These are phyloP conservation scores for Plotosus lineatus DNA, from an alignment of 2,113 vertebrate species.

Conservation along the genomic window DNA sequence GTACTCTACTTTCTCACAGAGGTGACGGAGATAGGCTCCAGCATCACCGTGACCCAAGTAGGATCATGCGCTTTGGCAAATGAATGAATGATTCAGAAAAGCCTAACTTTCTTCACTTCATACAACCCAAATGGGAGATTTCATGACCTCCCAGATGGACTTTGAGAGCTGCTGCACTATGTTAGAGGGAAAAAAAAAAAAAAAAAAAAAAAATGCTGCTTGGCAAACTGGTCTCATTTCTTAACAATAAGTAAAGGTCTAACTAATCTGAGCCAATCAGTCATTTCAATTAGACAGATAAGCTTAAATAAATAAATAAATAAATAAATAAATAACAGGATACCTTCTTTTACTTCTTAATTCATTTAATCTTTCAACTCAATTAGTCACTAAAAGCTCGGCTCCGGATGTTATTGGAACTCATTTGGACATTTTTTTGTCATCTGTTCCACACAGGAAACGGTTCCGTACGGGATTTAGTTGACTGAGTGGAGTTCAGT, in stretches of 20 bases:
- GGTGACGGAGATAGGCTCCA: no score
- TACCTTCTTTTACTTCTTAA: background rate
- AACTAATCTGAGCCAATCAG: background rate
- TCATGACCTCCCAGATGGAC: background rate
- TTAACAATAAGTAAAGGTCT: background rate
- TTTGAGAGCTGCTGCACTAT: background rate
- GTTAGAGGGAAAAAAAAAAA: no score
- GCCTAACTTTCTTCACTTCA: background rate
- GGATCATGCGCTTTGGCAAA: no score
- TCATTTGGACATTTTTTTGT: background rate
- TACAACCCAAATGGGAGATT: background rate
- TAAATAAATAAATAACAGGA: background rate
- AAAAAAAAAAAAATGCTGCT: background rate
- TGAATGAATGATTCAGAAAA: background rate
- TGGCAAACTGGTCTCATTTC: background rate
- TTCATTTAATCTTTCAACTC: background rate
- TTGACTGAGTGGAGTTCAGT: background rate
- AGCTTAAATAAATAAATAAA: no score
- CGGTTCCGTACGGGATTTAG: background rate
- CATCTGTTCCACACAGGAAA: background rate
- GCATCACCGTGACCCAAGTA: no score
- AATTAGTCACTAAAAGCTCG: background rate
- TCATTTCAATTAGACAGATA: background rate
- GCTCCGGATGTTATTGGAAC: background rate
- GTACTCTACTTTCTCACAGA: no score